Conservation (phyloP, 2,113 vertebrate genomes). For the Poeciliopsis prolifica region DNA sequence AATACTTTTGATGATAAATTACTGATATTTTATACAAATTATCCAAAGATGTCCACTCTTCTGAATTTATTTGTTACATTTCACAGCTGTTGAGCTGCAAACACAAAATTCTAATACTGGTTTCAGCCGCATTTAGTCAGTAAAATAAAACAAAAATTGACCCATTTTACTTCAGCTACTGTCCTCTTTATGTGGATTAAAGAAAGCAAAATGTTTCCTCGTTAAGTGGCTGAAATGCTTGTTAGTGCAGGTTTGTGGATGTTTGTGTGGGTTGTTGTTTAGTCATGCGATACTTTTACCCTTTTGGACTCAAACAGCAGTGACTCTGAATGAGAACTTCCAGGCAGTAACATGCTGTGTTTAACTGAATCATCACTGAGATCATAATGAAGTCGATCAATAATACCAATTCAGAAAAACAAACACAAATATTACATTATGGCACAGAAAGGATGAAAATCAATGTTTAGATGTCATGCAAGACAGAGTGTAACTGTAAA, state of each 20-base stretch:
- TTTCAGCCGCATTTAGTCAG: too few species aligned
- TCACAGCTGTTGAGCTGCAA: too few species aligned
- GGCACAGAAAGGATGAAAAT: too few species aligned
- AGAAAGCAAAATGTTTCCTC: not conserved
- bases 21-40: too few species aligned
- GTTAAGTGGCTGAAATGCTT: not conserved
- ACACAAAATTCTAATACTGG: too few species aligned
- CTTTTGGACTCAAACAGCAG: conserved; percentile 37
- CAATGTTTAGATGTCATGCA: too few species aligned
- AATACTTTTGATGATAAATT: too few species aligned
- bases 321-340: conserved; percentile 13
- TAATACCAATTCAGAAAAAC: not conserved
- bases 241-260: not conserved
- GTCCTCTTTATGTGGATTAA: not conserved
- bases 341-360: not conserved
- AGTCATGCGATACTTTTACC: not conserved
- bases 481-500: too few species aligned
- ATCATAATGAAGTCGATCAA: not conserved
- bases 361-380: not conserved
- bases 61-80: too few species aligned
- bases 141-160: not conserved
- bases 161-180: not conserved
- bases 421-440: not conserved
- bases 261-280: not conserved
- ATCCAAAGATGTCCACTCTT: too few species aligned